Evolutionary conservation across 2,888 invertebrate species (phyloP).

Genomic region (Apomyelois bistriatella): DNA sequence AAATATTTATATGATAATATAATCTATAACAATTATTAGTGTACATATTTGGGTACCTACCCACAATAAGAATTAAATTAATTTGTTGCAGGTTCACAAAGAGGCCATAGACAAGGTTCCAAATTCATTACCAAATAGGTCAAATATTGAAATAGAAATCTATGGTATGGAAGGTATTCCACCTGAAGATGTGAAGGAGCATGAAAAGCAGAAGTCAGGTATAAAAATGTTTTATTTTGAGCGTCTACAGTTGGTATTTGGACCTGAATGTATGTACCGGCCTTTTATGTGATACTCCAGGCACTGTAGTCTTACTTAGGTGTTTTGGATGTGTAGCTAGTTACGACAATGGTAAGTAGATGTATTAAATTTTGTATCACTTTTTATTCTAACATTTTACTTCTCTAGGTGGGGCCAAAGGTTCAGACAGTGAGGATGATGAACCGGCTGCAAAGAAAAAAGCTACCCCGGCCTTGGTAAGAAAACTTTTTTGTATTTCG

Average conservation of each 20-base stretch:
- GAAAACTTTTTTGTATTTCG: slow-evolving; percentile 21
- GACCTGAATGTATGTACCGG: slow-evolving; percentile 67
- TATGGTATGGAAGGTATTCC: slow-evolving; percentile 99
- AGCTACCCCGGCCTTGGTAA: slow-evolving; percentile 80
- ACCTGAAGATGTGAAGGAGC: slow-evolving; percentile 94
- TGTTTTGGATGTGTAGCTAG: slow-evolving; percentile 65
- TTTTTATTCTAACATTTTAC: slow-evolving; percentile 10
- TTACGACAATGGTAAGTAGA: slow-evolving; percentile 37
- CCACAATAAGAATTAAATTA: slow-evolving; percentile 16
- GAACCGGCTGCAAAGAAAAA: slow-evolving; percentile 89
- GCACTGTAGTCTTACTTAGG: slow-evolving; percentile 50
- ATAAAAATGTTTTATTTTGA: slow-evolving; percentile 53
- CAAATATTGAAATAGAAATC: slow-evolving; percentile 99
- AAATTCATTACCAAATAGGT: slow-evolving; percentile 97
- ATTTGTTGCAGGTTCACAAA: slow-evolving; percentile 92
- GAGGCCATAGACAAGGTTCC: slow-evolving; percentile 99
- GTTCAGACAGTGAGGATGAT: slow-evolving; percentile 91
- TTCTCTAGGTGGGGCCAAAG: slow-evolving; percentile 82
- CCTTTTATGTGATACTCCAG: slow-evolving; percentile 56
- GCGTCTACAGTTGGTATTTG: slow-evolving; percentile 45
- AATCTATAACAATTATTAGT: neutral
- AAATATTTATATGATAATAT: neutral
- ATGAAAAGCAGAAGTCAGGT: slow-evolving; percentile 91
- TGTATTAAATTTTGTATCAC: slow-evolving; percentile 16
- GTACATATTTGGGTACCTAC: too few relatives aligned